These are phyloP conservation scores for Mirounga angustirostris DNA, from an alignment of 2,113 vertebrate species.

Conservation along the genomic window DNA sequence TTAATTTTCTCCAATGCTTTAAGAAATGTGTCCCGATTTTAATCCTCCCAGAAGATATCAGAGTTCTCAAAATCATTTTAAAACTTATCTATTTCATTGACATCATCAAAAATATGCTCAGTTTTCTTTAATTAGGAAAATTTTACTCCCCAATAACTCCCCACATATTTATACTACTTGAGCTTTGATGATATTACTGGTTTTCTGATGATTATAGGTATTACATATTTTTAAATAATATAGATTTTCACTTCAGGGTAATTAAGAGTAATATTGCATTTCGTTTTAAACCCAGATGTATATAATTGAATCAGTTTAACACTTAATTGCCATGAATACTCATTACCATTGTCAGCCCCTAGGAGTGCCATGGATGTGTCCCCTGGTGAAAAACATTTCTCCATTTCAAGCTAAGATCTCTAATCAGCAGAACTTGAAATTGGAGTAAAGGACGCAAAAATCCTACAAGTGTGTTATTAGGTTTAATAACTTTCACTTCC, in stretches of 20 bases:
- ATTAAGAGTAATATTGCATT: neutral
- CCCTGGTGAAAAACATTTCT: neutral
- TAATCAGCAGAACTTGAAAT: neutral
- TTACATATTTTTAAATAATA: conserved; percentile 30
- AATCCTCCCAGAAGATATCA: neutral
- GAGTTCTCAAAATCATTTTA: conserved; percentile 17
- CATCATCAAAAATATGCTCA: conserved; percentile 7
- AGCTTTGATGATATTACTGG: neutral
- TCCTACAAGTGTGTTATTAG: neutral
- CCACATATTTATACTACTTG: neutral
- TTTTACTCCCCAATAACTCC: neutral
- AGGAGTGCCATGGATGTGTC: neutral
- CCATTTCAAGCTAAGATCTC: neutral
- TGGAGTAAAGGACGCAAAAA: neutral
- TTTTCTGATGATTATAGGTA: conserved; percentile 9
- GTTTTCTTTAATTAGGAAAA: conserved; percentile 39
- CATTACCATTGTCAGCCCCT: neutral
- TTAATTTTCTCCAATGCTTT: neutral
- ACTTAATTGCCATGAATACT: conserved; percentile 4
- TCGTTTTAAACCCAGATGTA: neutral
- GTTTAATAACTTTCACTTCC: neutral
- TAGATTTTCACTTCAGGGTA: conserved; percentile 13
- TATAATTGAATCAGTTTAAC: conserved; percentile 8
- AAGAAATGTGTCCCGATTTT: neutral
- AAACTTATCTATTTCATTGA: conserved; percentile 27